A percentile compares a stretch with the other conserved stretches of the same genome.
Conservation (phyloP, 1,140 invertebrate genomes). For the Lysiphlebus fabarum region DNA sequence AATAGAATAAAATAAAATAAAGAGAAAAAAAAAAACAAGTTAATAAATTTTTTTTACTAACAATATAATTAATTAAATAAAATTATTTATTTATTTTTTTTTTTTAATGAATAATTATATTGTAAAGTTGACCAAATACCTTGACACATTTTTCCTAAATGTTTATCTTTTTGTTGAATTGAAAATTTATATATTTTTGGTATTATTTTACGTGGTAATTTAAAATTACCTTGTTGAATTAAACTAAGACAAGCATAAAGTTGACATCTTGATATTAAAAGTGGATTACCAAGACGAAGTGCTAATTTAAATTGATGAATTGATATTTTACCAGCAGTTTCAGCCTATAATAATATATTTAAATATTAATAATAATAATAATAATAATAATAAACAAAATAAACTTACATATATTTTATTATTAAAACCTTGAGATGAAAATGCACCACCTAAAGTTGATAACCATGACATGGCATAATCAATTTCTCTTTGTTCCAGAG, state of each 20-base stretch:
- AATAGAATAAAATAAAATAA: too few relatives aligned
- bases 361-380: constrained; percentile 5
- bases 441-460: constrained; percentile 93
- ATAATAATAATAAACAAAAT: constrained; percentile 1
- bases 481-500: constrained; percentile 68
- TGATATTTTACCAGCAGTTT: constrained; percentile 84
- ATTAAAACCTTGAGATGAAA: constrained; percentile 87
- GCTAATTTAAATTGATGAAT: constrained; percentile 77
- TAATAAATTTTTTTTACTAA: constrained; percentile 20
- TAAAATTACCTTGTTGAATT: constrained; percentile 73
- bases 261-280: constrained; percentile 72
- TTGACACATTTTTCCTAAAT: constrained; percentile 74
- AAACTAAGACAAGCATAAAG: constrained; percentile 84
- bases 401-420: constrained; percentile 72
- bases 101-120: constrained; percentile 57
- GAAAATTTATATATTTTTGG: constrained; percentile 63
- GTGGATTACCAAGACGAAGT: constrained; percentile 74
- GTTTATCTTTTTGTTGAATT: constrained; percentile 55
- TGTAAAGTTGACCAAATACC: constrained; percentile 80
- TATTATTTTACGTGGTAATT: constrained; percentile 65
- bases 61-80: background rate
- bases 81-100: constrained; percentile 26
- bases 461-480: constrained; percentile 89
- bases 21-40: too few relatives aligned
- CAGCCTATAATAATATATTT: constrained; percentile 62